Base-by-base conservation (phyloP, 2,888 invertebrate species). In the Dicyrtoma fusca region DNA sequence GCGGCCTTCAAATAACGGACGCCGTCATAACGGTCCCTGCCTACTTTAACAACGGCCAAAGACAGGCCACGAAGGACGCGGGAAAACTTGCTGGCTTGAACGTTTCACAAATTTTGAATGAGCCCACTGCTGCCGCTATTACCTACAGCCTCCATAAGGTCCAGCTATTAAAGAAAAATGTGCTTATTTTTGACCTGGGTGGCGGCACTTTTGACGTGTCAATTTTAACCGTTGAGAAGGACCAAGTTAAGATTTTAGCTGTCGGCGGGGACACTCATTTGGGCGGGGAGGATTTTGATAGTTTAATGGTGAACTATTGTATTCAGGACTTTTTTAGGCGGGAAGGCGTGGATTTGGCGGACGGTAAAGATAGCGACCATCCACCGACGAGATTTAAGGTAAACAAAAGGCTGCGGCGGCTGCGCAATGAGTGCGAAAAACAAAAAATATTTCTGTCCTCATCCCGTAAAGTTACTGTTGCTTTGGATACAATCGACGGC, bases 51-150 rank as follows among this genome's bases (percentile, higher is more conserved):
- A 88, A 88, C 81, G 85, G 86, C 0, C 89, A 89, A 81, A 83
- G 89, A 47, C 88, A 89, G 82, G 89, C 95, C 1, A 89, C 89
- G 21, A 89, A 89, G 82, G 95, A 95, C 84, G 93, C 94, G 8
- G 95, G 94, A 0, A 86, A 86, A 13, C 91, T 85, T 81, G 90
- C 94, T 21, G 94, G 92, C 0, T 83, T 96, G 25, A 94, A 94
- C 83, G 94, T 96, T 1, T 85, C 95, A 51, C 87, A 94, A 80
- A 94, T 95, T 74, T 92, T 94, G 78, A 94, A 94, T 83, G 94
- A 95, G 83, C 95, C 95, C 10, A 95, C 94, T 1, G 92, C 92
- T 0, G 93, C 93, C n/a, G 93, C 93, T 49, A 68, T 75, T 19
- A 71, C 73, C 0, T 75, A 75, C 61, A 59, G 47, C 34, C 23